These are phyloP conservation scores for Palythoa caribaeorum DNA, from an alignment of 92 coral and sea anemone species.

Conservation along the genomic window DNA sequence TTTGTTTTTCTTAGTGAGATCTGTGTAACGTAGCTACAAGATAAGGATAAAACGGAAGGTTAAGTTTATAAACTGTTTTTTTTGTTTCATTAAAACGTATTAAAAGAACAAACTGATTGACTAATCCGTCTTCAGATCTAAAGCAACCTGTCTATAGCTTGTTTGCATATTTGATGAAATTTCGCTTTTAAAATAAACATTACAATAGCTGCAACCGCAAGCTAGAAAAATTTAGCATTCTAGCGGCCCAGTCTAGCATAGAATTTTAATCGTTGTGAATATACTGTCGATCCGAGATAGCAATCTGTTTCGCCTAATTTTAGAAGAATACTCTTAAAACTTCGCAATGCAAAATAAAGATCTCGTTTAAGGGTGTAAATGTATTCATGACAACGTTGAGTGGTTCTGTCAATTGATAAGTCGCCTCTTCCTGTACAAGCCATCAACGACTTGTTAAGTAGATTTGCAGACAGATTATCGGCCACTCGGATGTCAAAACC, in stretches of 20 bases:
- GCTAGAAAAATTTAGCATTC: constrained; percentile 14
- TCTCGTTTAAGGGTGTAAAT: constrained; percentile 24
- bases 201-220: constrained; percentile 24
- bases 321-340: not conserved
- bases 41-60: not conserved
- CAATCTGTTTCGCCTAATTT: not conserved
- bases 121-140: not conserved
- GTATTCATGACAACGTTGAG: constrained; percentile 46
- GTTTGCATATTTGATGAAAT: constrained; percentile 56
- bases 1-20: constrained; percentile 1
- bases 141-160: constrained; percentile 8
- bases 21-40: not conserved
- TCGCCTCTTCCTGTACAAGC: constrained; percentile 40
- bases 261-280: constrained; percentile 26
- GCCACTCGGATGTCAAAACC: constrained; percentile 19
- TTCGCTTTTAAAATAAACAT: constrained; percentile 39
- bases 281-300: not conserved
- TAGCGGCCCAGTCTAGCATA: constrained; percentile 26
- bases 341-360: not conserved
- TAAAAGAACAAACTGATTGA: not conserved
- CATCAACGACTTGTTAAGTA: constrained; percentile 50
- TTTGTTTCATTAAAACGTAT: not conserved
- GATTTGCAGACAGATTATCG: constrained; percentile 27
- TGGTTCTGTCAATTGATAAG: constrained; percentile 37
- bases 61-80: not conserved